phyloP scores from a whole-genome alignment of 1,140 invertebrate species.

The Metaphire vulgaris region DNA sequence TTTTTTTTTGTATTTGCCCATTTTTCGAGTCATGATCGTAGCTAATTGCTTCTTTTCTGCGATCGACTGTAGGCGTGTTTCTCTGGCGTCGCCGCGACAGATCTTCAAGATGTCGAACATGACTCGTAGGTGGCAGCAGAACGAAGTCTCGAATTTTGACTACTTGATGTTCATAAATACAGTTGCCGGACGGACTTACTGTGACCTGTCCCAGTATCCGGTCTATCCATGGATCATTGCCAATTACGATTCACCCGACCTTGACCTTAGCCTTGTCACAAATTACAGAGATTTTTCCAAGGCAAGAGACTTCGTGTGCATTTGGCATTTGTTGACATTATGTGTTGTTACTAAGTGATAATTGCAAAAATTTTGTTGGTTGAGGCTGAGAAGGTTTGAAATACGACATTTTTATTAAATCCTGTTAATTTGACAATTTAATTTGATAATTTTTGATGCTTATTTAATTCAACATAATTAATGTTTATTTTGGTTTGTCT shows the following conservation, averaged over 20 bases:
- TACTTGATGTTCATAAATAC: slow-evolving; percentile 99
- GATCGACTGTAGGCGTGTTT: slow-evolving; percentile 51
- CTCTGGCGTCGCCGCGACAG: slow-evolving; percentile 95
- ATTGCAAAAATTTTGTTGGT: too few relatives aligned
- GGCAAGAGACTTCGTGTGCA: slow-evolving; percentile 55
- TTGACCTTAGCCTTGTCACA: slow-evolving; percentile 89
- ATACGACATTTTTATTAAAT: too few relatives aligned
- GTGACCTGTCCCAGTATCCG: slow-evolving; percentile 97
- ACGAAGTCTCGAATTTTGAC: slow-evolving; percentile 98
- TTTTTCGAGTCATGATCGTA: too few relatives aligned
- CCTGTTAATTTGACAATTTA: too few relatives aligned
- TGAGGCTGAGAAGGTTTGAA: too few relatives aligned
- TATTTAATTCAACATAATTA: too few relatives aligned
- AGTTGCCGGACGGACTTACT: slow-evolving; percentile 97
- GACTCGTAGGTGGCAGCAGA: slow-evolving; percentile 96
- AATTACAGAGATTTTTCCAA: slow-evolving; percentile 98
- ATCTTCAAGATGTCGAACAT: slow-evolving; percentile 97
- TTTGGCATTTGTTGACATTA: background rate
- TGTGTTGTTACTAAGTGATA: too few relatives aligned
- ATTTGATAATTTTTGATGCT: too few relatives aligned
- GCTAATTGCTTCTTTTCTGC: background rate
- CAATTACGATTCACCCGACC: slow-evolving; percentile 91
- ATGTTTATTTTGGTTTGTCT: too few relatives aligned
- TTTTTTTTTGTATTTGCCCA: too few relatives aligned
- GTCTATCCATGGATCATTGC: slow-evolving; percentile 98